Conservation (phyloP, 2,113 vertebrate genomes). For the Pelecanus crispus region DNA sequence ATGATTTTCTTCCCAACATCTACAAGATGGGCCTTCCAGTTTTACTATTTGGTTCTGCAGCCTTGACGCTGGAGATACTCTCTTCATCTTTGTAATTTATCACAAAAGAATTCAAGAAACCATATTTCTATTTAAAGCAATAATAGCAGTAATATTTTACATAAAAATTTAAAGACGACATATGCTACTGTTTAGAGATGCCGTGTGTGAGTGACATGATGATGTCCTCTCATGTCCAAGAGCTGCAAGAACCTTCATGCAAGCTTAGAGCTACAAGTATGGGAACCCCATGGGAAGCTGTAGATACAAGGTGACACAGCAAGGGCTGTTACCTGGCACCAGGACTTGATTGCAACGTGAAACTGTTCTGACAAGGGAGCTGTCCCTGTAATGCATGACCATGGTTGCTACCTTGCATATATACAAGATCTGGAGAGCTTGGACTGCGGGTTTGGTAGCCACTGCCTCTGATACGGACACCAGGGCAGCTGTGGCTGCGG, state of each 20-base stretch:
- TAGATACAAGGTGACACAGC: background rate
- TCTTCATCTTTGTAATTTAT: background rate
- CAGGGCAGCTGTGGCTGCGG: background rate
- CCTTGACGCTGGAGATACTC: background rate
- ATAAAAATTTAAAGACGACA: background rate
- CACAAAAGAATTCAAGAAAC: background rate
- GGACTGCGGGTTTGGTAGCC: background rate
- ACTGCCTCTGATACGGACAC: background rate
- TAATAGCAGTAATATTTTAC: background rate
- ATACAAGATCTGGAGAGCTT: background rate
- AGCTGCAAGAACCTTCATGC: background rate
- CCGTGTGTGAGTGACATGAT: fast-evolving
- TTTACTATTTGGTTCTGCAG: background rate
- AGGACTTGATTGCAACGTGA: background rate
- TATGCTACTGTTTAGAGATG: background rate
- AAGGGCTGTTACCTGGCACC: background rate
- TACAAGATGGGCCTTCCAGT: background rate
- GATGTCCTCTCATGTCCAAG: background rate
- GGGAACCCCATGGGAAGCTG: background rate
- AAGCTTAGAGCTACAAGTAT: background rate
- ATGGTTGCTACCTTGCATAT: background rate
- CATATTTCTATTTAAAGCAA: background rate
- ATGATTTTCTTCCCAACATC: background rate
- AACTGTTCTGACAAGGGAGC: background rate
- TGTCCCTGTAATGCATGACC: background rate